Conservation (phyloP, 2,113 vertebrate genomes). For the Machaerirhynchus nigripectus region DNA sequence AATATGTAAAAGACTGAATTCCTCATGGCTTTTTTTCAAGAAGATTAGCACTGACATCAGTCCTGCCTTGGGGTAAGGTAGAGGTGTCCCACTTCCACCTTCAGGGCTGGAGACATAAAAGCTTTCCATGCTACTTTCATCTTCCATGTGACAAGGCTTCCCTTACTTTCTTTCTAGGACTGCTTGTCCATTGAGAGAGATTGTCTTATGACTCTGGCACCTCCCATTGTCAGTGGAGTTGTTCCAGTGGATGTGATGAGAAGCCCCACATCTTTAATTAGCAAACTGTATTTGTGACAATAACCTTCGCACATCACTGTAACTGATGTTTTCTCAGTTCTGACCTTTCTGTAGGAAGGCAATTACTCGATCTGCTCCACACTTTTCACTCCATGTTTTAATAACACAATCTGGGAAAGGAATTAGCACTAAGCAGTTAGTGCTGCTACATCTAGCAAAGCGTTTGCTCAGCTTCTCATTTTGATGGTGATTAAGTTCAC, state of each 20-base stretch:
- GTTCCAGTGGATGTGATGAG: not conserved
- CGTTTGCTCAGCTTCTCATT: not conserved
- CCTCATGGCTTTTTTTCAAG: rapidly evolving
- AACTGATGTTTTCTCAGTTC: not conserved
- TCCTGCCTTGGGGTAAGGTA: not conserved
- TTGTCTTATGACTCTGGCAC: not conserved
- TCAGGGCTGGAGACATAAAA: not conserved
- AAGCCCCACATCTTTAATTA: not conserved
- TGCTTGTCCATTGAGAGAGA: not conserved
- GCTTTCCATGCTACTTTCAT: not conserved
- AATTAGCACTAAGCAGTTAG: not conserved
- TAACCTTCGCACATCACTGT: not conserved
- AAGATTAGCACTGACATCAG: not conserved
- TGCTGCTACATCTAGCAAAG: not conserved
- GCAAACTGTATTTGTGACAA: not conserved
- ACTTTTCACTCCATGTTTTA: not conserved
- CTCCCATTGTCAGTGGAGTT: not conserved
- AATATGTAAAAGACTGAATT: not conserved
- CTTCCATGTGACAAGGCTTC: not conserved
- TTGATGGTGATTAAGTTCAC: not conserved
- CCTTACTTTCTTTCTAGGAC: not conserved
- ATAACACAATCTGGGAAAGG: not conserved
- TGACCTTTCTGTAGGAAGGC: not conserved
- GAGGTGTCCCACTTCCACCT: not conserved
- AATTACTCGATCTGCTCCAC: not conserved